phyloP scores from a whole-genome alignment of 1,140 invertebrate species.

The Cyclargus thomasi region DNA sequence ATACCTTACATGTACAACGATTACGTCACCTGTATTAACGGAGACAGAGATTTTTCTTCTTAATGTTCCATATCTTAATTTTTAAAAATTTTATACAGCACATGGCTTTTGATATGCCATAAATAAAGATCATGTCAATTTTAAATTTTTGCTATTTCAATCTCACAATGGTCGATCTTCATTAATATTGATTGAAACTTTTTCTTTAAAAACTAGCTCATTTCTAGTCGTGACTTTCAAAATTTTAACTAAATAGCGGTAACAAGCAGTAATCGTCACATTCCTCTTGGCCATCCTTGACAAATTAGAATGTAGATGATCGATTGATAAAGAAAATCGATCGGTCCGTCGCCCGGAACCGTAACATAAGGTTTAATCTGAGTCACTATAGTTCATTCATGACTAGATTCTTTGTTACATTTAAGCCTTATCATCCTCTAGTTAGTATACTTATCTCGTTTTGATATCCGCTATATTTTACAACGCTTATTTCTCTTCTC shows the following conservation, averaged over 20 bases:
- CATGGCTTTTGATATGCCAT: not conserved
- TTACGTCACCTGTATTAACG: conserved; percentile 8
- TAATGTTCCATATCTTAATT: not conserved
- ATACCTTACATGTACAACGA: not conserved
- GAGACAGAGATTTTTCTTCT: not conserved
- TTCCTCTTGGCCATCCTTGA: not conserved
- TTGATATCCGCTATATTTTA: not conserved
- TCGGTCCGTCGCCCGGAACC: not conserved
- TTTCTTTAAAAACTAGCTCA: not conserved
- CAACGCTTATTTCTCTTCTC: not conserved
- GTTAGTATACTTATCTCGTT: not conserved
- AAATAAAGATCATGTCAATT: not conserved
- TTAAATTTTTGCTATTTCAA: not conserved
- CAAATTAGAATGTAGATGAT: not conserved
- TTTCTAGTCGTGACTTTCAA: not conserved
- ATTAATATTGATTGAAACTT: not conserved
- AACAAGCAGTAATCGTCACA: not conserved
- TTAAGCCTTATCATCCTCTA: not conserved
- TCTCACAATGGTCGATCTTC: not conserved
- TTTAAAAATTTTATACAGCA: too few relatives aligned
- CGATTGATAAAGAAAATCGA: conserved; percentile 1
- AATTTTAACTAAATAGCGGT: not conserved
- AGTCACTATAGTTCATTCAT: not conserved
- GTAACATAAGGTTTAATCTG: not conserved
- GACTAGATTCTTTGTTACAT: conserved; percentile 1